These are phyloP conservation scores for Delichon dasypus DNA, from an alignment of 2,797 vertebrate species.

Conservation along the genomic window DNA sequence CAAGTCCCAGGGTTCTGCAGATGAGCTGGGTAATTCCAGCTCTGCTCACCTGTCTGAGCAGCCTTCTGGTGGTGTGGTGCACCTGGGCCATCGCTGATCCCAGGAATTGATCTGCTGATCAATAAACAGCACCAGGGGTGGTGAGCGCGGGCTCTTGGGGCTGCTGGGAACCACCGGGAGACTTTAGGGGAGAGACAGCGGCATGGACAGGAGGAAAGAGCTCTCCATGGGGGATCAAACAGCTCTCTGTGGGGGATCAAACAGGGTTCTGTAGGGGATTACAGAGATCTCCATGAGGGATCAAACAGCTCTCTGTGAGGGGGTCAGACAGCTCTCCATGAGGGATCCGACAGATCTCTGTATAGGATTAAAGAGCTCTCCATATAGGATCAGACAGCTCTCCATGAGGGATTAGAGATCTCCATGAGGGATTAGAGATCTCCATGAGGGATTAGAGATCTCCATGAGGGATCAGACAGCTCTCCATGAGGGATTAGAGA, in stretches of 20 bases:
- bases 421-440: rapidly evolving
- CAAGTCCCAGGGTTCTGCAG: background rate
- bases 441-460: rapidly evolving
- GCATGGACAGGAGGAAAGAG: background rate
- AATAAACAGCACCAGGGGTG: background rate
- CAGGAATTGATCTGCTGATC: background rate
- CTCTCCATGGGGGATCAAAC: background rate
- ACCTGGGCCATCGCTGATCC: background rate
- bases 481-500: too few relatives aligned
- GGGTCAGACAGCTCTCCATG: rapidly evolving
- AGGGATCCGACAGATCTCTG: rapidly evolving
- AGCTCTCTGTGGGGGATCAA: rapidly evolving
- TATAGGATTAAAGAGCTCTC: too few relatives aligned
- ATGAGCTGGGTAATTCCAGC: background rate
- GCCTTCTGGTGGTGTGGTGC: background rate
- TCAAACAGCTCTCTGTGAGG: rapidly evolving
- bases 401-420: background rate
- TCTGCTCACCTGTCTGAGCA: background rate
- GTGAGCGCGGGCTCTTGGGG: background rate
- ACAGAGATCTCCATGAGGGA: background rate
- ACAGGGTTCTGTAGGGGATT: rapidly evolving
- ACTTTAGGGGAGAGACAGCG: background rate
- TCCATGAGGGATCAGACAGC: rapidly evolving
- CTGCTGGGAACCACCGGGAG: background rate
- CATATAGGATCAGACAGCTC: background rate